Conservation (phyloP, 1,140 invertebrate species). For the Neodiprion virginianus region DNA sequence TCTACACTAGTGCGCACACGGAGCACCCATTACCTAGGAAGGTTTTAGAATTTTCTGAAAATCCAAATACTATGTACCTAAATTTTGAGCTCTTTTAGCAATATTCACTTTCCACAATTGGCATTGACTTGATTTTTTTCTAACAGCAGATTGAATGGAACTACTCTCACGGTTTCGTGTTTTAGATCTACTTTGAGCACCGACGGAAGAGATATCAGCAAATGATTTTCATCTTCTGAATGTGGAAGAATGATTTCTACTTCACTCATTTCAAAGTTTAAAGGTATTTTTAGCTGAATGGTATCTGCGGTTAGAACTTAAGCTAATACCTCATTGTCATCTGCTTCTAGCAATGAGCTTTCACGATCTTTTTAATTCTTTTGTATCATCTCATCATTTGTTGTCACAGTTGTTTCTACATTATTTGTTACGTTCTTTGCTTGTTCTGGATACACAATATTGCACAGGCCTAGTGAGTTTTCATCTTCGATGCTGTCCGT, state of each 20-base stretch:
- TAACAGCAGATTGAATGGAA: neutral
- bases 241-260: neutral
- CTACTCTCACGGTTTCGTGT: neutral
- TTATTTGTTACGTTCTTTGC: neutral
- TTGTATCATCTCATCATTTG: neutral
- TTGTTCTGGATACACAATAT: neutral
- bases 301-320: neutral
- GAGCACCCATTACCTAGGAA: slow-evolving; percentile 3
- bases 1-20: slow-evolving; percentile 18
- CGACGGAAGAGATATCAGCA: neutral
- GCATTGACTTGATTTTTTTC: slow-evolving; percentile 11
- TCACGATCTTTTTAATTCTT: neutral
- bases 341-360: neutral
- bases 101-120: slow-evolving; percentile 18
- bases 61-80: slow-evolving; percentile 16
- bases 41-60: slow-evolving; percentile 15
- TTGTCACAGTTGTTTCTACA: neutral
- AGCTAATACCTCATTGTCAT: neutral
- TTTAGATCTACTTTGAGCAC: neutral
- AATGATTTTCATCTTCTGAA: neutral
- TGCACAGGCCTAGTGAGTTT: neutral
- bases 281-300: neutral
- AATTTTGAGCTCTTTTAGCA: slow-evolving; percentile 22
- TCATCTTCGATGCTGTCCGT: neutral
- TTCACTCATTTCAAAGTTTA: neutral